Evolutionary conservation across 2,797 vertebrate species (phyloP).

Genomic region (Spizella passerina): DNA sequence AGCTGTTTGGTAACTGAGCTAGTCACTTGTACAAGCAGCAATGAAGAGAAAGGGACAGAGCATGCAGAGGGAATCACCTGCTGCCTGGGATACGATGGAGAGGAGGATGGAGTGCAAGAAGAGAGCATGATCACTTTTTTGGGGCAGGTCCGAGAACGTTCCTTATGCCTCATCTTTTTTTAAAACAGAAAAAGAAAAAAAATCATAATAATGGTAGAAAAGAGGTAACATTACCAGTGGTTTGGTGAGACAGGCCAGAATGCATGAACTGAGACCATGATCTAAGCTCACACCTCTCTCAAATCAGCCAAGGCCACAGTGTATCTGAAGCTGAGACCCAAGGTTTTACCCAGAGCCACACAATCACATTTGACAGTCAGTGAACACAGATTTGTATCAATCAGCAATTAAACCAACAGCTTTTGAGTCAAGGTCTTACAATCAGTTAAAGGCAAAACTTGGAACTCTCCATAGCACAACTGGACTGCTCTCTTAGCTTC

Average conservation of each 20-base stretch:
- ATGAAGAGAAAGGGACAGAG: slow-evolving; percentile 46
- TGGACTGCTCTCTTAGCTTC: not conserved
- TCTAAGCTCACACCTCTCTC: not conserved
- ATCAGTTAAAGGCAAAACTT: not conserved
- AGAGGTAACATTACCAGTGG: not conserved
- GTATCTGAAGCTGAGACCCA: not conserved
- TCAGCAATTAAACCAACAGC: not conserved
- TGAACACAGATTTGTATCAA: not conserved
- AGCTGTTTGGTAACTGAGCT: not conserved
- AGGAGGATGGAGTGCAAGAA: slow-evolving; percentile 71
- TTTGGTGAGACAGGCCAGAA: not conserved
- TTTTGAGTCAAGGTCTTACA: not conserved
- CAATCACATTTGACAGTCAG: fast-evolving
- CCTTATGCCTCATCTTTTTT: slow-evolving; percentile 78
- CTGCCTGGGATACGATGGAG: slow-evolving; percentile 57
- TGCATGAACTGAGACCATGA: not conserved
- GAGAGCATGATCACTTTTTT: slow-evolving; percentile 98
- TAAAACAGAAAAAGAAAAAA: slow-evolving; percentile 55
- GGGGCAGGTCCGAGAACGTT: slow-evolving; percentile 90
- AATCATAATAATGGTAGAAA: slow-evolving; percentile 28
- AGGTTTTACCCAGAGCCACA: not conserved
- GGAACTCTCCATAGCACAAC: not conserved
- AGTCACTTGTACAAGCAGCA: slow-evolving; percentile 22
- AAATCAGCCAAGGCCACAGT: not conserved
- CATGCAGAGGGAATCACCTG: slow-evolving; percentile 83